Evolutionary conservation across 2,113 vertebrate genomes (phyloP).

Genomic region (Camelus dromedarius): DNA sequence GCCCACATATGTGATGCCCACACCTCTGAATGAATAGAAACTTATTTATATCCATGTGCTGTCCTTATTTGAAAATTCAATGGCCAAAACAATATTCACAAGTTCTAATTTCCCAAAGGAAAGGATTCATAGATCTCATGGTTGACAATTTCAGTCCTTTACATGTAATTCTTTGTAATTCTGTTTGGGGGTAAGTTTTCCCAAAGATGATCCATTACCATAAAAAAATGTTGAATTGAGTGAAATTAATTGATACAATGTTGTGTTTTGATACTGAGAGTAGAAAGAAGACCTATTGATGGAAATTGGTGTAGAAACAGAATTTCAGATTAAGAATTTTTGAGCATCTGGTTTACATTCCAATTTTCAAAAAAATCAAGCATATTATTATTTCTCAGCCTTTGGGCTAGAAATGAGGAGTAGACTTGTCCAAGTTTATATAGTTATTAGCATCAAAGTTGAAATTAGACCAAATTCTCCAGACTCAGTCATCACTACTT

Average conservation of each 20-base stretch:
- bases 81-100: not conserved
- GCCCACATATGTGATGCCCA: not conserved
- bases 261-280: not conserved
- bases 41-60: not conserved
- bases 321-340: slow-evolving; percentile 47
- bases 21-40: not conserved
- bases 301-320: not conserved
- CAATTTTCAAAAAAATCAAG: slow-evolving; percentile 43
- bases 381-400: not conserved
- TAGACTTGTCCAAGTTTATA: not conserved
- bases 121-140: not conserved
- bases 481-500: not conserved
- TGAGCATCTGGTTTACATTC: not conserved
- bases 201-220: not conserved
- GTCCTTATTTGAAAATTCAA: slow-evolving; percentile 18
- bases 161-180: not conserved
- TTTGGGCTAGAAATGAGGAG: slow-evolving; percentile 1
- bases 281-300: not conserved
- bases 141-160: not conserved
- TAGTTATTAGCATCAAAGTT: not conserved
- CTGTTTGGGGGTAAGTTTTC: not conserved
- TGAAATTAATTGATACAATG: not conserved
- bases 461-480: slow-evolving; percentile 24
- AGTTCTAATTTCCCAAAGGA: slow-evolving; percentile 10
- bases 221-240: not conserved